Evolutionary conservation across 2,113 vertebrate species (phyloP).

Genomic region (Dunckerocampus dactyliophorus): DNA sequence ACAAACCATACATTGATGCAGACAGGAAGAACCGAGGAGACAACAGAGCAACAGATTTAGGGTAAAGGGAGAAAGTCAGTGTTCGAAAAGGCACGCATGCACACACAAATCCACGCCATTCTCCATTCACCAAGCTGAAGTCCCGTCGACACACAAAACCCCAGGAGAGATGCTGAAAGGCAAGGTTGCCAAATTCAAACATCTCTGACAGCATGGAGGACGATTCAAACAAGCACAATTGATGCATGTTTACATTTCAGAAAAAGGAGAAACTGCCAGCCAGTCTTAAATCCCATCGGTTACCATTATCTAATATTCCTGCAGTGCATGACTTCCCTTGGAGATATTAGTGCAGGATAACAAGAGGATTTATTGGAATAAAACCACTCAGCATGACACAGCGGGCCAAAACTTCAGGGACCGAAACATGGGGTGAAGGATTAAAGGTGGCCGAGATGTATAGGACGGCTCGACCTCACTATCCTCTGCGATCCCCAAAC

Average conservation of each 20-base stretch:
- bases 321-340: slow-evolving; percentile 52
- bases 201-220: slow-evolving; percentile 16
- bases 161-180: slow-evolving; percentile 23
- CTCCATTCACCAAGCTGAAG: slow-evolving; percentile 26
- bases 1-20: background rate
- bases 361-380: slow-evolving; percentile 61
- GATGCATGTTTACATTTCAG: slow-evolving; percentile 28
- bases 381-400: slow-evolving; percentile 52
- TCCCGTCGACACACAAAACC: slow-evolving; percentile 29
- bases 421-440: slow-evolving; percentile 21
- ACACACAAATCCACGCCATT: background rate
- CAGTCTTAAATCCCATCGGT: slow-evolving; percentile 12
- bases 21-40: background rate
- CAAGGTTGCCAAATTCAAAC: slow-evolving; percentile 39
- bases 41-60: background rate
- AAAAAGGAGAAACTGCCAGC: slow-evolving; percentile 25
- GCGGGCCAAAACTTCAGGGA: slow-evolving; percentile 46
- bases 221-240: slow-evolving; percentile 21
- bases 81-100: background rate
- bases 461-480: background rate
- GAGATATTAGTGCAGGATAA: slow-evolving; percentile 56
- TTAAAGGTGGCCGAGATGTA: slow-evolving; percentile 29
- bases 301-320: slow-evolving; percentile 24
- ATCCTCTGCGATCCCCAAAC: slow-evolving; percentile 48
- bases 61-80: slow-evolving; percentile 13